phyloP scores from a whole-genome alignment of 2,888 invertebrate genomes.

The Mythimna albipuncta region DNA sequence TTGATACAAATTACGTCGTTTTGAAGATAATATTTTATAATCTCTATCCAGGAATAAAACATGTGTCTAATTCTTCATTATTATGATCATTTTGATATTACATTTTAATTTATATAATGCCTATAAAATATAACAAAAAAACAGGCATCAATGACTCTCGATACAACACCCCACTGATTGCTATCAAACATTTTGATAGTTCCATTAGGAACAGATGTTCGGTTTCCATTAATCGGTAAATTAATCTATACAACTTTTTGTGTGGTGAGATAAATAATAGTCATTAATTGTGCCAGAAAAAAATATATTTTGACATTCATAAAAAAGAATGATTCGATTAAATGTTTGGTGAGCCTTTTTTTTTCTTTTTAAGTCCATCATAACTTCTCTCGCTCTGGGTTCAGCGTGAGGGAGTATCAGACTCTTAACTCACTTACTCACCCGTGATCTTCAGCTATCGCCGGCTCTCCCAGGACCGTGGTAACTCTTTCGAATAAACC shows the following conservation, averaged over 20 bases:
- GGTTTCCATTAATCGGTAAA: conserved; percentile 73
- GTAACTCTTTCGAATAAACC: no score
- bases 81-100: not conserved
- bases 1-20: no score
- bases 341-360: conserved; percentile 16
- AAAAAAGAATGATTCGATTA: conserved; percentile 33
- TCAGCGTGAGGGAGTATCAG: no score
- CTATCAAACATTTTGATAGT: conserved; percentile 73
- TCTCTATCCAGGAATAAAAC: no score
- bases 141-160: conserved; percentile 38
- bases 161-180: conserved; percentile 68
- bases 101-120: conserved; percentile 1
- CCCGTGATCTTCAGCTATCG: no score
- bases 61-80: not conserved
- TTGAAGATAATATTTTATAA: no score
- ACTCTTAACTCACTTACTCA: no score
- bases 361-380: not conserved
- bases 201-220: conserved; percentile 81
- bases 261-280: conserved; percentile 56
- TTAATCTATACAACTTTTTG: conserved; percentile 69
- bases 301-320: conserved; percentile 23
- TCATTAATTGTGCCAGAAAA: conserved; percentile 35
- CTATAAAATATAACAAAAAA: conserved; percentile 25
- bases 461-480: no score
- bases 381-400: no score